These are phyloP conservation scores for Trachemys scripta DNA, from an alignment of 2,113 vertebrate species.

Conservation along the genomic window DNA sequence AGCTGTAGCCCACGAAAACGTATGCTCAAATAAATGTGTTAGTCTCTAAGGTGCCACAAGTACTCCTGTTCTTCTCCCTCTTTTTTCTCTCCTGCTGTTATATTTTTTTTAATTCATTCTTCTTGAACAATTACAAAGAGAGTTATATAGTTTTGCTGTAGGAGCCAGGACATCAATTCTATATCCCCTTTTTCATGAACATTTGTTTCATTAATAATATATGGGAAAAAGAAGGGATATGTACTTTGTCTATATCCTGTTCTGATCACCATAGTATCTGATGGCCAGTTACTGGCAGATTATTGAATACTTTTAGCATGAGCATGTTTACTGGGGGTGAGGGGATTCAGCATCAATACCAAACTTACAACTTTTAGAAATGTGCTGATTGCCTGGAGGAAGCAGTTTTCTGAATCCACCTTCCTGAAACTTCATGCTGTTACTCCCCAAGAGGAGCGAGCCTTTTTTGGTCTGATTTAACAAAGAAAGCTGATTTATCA, in stretches of 20 bases:
- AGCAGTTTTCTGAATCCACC: background rate
- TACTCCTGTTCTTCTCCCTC: background rate
- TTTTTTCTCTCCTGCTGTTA: background rate
- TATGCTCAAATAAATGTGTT: too few relatives aligned
- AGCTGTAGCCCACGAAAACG: too few relatives aligned
- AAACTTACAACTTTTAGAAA: background rate
- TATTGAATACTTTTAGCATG: background rate
- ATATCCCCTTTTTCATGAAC: background rate
- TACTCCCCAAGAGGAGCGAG: background rate
- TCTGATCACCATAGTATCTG: accelerated
- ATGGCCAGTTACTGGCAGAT: background rate
- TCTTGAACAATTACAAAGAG: background rate
- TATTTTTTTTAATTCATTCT: background rate
- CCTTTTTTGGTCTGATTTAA: background rate
- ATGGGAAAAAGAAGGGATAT: background rate
- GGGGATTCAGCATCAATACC: background rate
- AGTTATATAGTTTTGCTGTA: background rate
- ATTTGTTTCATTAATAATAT: background rate
- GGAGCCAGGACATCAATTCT: background rate
- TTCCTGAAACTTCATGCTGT: background rate
- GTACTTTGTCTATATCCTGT: background rate
- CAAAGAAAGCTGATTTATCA: background rate
- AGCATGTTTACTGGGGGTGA: background rate
- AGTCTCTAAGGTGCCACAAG: too few relatives aligned
- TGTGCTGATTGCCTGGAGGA: background rate